These are phyloP conservation scores for Gryon sp. DNA, from an alignment of 1,140 invertebrate species.

Conservation along the genomic window DNA sequence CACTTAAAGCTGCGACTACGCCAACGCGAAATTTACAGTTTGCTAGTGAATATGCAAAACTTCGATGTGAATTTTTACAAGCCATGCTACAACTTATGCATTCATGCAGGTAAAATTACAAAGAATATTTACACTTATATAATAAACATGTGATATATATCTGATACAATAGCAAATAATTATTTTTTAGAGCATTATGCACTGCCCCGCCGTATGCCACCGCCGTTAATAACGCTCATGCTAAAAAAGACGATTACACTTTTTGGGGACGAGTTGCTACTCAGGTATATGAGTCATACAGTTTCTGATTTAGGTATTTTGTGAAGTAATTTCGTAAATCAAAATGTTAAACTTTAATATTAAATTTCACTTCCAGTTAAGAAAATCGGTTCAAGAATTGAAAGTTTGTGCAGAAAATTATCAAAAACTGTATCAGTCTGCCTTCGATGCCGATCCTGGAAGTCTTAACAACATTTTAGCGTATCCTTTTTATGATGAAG, in stretches of 20 bases:
- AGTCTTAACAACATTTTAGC: constrained; percentile 89
- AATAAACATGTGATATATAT: too few species aligned
- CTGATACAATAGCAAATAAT: too few species aligned
- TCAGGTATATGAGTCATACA: constrained; percentile 79
- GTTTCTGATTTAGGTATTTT: background rate
- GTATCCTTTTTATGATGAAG: constrained; percentile 78
- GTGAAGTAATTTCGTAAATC: background rate
- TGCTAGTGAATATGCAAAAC: constrained; percentile 88
- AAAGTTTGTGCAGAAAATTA: constrained; percentile 88
- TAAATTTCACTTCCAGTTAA: constrained; percentile 79
- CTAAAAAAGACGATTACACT: constrained; percentile 89
- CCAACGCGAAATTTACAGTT: constrained; percentile 85
- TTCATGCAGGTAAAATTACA: constrained; percentile 81
- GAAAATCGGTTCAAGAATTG: constrained; percentile 88
- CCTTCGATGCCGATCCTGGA: constrained; percentile 94
- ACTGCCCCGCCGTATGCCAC: constrained; percentile 96
- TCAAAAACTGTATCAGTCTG: constrained; percentile 91
- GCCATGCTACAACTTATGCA: constrained; percentile 87
- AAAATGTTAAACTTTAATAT: constrained; percentile 10
- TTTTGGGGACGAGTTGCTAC: constrained; percentile 90
- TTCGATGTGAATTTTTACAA: constrained; percentile 88
- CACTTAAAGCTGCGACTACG: constrained; percentile 86
- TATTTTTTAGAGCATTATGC: constrained; percentile 83
- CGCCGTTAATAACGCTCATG: constrained; percentile 88
- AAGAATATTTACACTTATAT: background rate